Conservation (phyloP, 2,113 vertebrate species). For the Hucho hucho region DNA sequence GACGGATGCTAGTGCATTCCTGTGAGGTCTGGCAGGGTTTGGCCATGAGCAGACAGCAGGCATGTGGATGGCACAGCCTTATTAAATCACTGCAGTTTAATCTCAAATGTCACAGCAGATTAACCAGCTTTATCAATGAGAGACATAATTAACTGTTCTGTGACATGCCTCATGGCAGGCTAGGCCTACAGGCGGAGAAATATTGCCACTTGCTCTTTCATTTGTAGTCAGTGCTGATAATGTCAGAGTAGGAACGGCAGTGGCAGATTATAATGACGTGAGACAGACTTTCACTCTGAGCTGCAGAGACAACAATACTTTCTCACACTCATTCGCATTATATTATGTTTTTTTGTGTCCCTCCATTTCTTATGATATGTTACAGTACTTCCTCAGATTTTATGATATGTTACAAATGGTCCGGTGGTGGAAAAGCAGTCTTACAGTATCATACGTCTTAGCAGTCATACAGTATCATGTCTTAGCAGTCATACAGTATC, state of each 20-base stretch:
- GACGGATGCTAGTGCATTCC: background rate
- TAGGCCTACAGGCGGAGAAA: background rate
- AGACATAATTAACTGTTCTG: background rate
- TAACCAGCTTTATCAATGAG: background rate
- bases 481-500: no score
- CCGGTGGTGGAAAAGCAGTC: no score
- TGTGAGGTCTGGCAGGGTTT: background rate
- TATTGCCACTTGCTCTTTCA: background rate
- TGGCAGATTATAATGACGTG: background rate
- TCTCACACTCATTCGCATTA: no score
- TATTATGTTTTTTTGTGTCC: no score
- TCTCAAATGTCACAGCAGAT: constrained; percentile 2
- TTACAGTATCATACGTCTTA: no score
- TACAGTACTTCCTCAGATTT: no score
- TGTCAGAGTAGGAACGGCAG: background rate
- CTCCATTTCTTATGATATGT: no score
- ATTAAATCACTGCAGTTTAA: constrained; percentile 6
- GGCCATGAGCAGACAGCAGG: background rate
- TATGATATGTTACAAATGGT: no score
- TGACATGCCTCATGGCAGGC: background rate
- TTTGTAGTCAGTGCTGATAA: background rate
- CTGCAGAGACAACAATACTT: background rate
- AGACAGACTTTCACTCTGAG: background rate
- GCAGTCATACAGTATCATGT: no score
- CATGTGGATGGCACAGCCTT: background rate